These are phyloP conservation scores for Bicyclus anynana DNA, from an alignment of 1,140 invertebrate species.

Conservation along the genomic window DNA sequence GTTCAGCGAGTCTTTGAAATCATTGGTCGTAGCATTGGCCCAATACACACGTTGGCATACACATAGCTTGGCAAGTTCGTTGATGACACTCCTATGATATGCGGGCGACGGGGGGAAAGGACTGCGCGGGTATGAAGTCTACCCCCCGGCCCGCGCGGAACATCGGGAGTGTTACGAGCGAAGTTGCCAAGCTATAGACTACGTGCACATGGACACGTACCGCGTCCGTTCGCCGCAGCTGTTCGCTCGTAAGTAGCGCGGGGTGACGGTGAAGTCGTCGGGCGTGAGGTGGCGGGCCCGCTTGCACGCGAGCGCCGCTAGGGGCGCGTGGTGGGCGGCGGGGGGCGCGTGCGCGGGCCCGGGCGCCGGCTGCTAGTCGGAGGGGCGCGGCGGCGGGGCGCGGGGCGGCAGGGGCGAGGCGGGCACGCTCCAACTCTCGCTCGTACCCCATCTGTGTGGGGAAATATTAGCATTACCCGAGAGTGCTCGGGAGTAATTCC, in stretches of 20 bases:
- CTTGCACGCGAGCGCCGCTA: not conserved
- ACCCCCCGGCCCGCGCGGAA: no score
- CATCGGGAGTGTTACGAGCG: no score
- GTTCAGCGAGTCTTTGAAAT: no score
- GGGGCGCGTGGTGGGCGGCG: not conserved
- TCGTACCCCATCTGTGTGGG: conserved; percentile 60
- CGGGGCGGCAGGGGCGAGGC: conserved; percentile 69
- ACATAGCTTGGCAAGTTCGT: no score
- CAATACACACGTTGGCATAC: not conserved
- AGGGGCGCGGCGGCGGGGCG: conserved; percentile 60
- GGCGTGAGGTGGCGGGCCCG: not conserved
- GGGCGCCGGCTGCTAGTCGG: conserved; percentile 48
- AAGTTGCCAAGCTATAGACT: no score
- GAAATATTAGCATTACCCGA: no score
- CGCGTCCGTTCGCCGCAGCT: not conserved
- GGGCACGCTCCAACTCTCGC: conserved; percentile 72
- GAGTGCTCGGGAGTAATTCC: no score
- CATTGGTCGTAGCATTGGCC: no score
- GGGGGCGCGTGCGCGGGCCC: not conserved
- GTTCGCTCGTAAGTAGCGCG: not conserved
- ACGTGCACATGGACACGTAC: not conserved
- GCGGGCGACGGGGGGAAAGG: no score
- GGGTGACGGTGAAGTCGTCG: not conserved
- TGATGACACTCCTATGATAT: no score
- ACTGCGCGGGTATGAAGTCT: no score